Percentiles rank a stretch among this genome's conserved stretches.
phyloP scores from a whole-genome alignment of 2,113 vertebrate species.

The Acinonyx jubatus region DNA sequence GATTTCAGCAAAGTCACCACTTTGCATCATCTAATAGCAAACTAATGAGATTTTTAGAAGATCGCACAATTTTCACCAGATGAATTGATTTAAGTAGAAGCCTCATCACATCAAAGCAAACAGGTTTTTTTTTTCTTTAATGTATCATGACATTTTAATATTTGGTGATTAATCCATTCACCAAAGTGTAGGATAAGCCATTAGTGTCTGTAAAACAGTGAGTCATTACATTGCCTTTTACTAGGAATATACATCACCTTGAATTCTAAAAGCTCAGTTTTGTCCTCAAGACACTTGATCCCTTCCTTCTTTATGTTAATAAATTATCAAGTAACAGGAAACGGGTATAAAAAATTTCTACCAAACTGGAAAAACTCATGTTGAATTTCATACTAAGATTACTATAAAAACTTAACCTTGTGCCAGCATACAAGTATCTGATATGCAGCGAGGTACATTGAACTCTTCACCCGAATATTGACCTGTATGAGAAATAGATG shows the following conservation, averaged over 20 bases:
- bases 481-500: constrained; percentile 80
- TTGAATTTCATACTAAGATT: background rate
- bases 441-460: constrained; percentile 57
- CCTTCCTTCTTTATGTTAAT: background rate
- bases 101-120: background rate
- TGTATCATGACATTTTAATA: constrained; percentile 29
- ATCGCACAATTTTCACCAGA: background rate
- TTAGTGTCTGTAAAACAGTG: background rate
- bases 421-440: background rate
- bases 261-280: constrained; percentile 13
- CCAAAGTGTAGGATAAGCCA: background rate
- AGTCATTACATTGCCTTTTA: background rate
- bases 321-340: background rate
- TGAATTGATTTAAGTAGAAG: constrained; percentile 18
- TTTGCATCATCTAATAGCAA: background rate
- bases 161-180: background rate
- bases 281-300: background rate
- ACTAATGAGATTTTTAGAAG: background rate
- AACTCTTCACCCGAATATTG: constrained; percentile 75
- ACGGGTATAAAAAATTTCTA: background rate
- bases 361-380: background rate
- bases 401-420: background rate
- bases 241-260: background rate
- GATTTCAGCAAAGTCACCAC: background rate
- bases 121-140: background rate